Base-by-base conservation (phyloP, 1,140 invertebrate species). In the Drosophila fuyamai region DNA sequence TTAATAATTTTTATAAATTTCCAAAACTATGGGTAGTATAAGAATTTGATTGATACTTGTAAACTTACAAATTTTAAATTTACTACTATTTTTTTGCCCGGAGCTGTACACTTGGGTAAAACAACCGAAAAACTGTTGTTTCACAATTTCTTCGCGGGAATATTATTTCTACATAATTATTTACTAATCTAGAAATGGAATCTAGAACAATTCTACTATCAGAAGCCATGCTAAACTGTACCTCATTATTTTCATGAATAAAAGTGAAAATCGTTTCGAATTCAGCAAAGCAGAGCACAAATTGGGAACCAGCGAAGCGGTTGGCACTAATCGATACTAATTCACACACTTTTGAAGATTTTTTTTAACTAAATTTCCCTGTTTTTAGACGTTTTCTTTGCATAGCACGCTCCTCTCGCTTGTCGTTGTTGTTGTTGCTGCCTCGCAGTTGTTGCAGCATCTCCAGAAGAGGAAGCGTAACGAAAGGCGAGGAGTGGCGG, bases 391-490 rank as follows among this genome's bases (percentile, higher is more conserved):
- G 12, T 16, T 38, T 35, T 66, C 14, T 53, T 41, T 62, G 29
- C 29, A 10, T 16, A 23, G 27, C 50, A 51, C 12, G 29, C 27
- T 16, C 51, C 63, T 10, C 8, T 59, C 38, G 36, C 23, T 18
- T 43, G 32, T 5, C 14, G 38, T 66, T 66, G 43, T 60, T 43
- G 60, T 53, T 63, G 61, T 67, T 47, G 16, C 44, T 27, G 23
- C 23, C 10, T 51, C 48, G 29, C n/a, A 51, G 48, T 51, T 35
- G 48, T 36, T 44, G 61, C 18, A 48, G 38, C 61, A 66, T 77
- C 58, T 55, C 62, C 68, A 36, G 48, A 27, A 50, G 54, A 38
- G 14, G 43, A 75, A 46, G 62, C 41, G 35, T 12, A 40, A 60
- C 60, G 32, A 53, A 35, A 40, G 41, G 5, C 29, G 1, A 53